Evolutionary conservation across 2,113 vertebrate genomes (phyloP).

Genomic region (human): DNA sequence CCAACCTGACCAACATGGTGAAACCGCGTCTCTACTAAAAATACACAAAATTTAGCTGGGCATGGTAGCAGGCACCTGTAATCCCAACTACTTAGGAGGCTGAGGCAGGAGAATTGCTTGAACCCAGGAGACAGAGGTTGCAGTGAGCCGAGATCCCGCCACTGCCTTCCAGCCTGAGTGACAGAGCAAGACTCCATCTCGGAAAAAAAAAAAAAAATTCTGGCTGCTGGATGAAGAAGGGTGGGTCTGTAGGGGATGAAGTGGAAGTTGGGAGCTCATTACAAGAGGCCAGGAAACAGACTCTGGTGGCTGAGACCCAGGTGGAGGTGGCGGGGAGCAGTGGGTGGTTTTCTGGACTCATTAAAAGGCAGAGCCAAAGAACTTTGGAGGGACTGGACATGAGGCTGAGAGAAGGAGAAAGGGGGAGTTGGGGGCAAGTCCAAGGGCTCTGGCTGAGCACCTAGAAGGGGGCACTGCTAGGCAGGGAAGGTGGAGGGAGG

Average conservation of each 20-base stretch:
- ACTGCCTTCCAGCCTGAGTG: too few species aligned
- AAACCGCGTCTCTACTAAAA: too few species aligned
- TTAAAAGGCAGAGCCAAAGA: not conserved
- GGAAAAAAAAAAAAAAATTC: not conserved
- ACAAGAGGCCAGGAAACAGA: not conserved
- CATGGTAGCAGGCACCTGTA: too few species aligned
- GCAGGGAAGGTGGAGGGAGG: not conserved
- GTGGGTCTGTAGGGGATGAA: not conserved
- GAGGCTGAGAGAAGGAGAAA: not conserved
- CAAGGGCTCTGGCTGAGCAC: not conserved
- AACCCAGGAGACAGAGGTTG: too few species aligned
- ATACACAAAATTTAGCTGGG: too few species aligned
- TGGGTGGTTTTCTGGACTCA: not conserved
- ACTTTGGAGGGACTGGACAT: not conserved
- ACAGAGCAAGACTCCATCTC: too few species aligned
- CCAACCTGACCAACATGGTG: too few species aligned
- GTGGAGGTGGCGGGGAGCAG: not conserved
- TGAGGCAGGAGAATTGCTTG: too few species aligned
- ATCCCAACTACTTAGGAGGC: too few species aligned
- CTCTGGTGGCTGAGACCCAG: not conserved
- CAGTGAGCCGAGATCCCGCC: too few species aligned
- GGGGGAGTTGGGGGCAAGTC: not conserved
- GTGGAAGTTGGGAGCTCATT: not conserved
- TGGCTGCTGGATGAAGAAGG: not conserved
- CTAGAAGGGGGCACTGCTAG: not conserved